Evolutionary conservation across 2,888 invertebrate species (phyloP).

Genomic region (Andrena flavipes): DNA sequence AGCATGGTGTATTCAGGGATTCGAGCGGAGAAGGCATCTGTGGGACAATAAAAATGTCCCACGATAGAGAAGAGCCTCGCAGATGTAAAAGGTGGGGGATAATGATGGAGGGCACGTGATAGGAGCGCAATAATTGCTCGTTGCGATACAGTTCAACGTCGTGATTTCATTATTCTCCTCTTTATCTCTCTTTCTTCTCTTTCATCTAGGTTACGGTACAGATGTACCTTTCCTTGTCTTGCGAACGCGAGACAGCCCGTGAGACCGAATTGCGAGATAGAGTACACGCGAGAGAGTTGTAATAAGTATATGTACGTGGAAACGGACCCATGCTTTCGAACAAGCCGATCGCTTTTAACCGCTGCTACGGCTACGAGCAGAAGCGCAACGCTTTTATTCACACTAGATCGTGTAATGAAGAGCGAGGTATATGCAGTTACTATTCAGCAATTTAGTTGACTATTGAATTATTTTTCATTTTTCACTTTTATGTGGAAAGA

Average conservation of each 20-base stretch:
- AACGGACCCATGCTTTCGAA: slow-evolving; percentile 28
- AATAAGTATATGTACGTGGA: slow-evolving; percentile 22
- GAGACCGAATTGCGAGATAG: slow-evolving; percentile 51
- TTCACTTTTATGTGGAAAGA: not conserved
- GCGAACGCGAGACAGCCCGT: not conserved
- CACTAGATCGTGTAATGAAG: not conserved
- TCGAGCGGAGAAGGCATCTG: slow-evolving; percentile 54
- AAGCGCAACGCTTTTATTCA: slow-evolving; percentile 24
- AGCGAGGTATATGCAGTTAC: no score
- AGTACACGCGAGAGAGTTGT: slow-evolving; percentile 34
- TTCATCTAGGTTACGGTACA: not conserved
- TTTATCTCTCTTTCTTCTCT: slow-evolving; percentile 33
- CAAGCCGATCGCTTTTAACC: slow-evolving; percentile 33
- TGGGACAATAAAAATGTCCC: slow-evolving; percentile 42
- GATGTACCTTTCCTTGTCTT: slow-evolving; percentile 12
- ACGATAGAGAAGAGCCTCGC: slow-evolving; percentile 19
- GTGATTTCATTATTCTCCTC: slow-evolving; percentile 22
- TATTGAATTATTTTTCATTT: not conserved
- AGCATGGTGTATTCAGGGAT: slow-evolving; percentile 41
- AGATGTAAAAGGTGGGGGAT: slow-evolving; percentile 12
- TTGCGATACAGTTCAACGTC: slow-evolving; percentile 42
- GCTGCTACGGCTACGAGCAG: slow-evolving; percentile 1
- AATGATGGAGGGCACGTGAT: slow-evolving; percentile 41
- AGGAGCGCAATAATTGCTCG: slow-evolving; percentile 47
- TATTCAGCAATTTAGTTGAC: not conserved